Percentiles rank a stretch among this genome's conserved stretches.
These are phyloP conservation scores for Bombus waltoni DNA, from an alignment of 1,140 invertebrate species.

Conservation along the genomic window DNA sequence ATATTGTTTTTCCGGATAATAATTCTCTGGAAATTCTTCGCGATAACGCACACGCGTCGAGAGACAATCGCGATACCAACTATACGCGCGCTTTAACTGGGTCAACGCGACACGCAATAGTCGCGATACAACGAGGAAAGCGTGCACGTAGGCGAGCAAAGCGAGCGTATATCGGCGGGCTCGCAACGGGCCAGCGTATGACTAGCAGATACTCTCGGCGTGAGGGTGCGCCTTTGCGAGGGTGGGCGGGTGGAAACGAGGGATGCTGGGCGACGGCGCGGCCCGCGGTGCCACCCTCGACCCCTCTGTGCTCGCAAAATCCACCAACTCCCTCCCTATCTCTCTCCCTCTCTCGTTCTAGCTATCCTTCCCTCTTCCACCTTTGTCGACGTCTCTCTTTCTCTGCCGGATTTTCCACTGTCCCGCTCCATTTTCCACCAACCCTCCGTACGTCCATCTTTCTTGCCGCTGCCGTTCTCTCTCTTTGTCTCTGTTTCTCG, in stretches of 20 bases:
- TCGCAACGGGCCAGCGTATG: conserved; percentile 81
- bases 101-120: conserved; percentile 30
- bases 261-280: conserved; percentile 83
- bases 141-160: conserved; percentile 20
- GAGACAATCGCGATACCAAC: neutral
- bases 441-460: neutral
- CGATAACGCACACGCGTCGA: neutral
- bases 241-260: conserved; percentile 71
- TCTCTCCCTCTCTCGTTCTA: neutral
- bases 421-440: conserved; percentile 29
- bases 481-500: conserved; percentile 27
- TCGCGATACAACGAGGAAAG: conserved; percentile 25
- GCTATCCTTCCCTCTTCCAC: neutral
- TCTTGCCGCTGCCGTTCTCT: neutral
- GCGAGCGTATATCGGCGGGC: conserved; percentile 60
- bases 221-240: conserved; percentile 79
- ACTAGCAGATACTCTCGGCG: conserved; percentile 78
- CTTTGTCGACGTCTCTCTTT: neutral
- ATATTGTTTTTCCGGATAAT: no score
- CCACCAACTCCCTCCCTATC: conserved; percentile 49
- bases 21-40: no score
- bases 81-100: conserved; percentile 8
- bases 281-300: conserved; percentile 78
- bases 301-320: conserved; percentile 66
- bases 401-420: neutral